Base-by-base conservation (phyloP, 2,888 invertebrate species). In the Idaea dimidiata region DNA sequence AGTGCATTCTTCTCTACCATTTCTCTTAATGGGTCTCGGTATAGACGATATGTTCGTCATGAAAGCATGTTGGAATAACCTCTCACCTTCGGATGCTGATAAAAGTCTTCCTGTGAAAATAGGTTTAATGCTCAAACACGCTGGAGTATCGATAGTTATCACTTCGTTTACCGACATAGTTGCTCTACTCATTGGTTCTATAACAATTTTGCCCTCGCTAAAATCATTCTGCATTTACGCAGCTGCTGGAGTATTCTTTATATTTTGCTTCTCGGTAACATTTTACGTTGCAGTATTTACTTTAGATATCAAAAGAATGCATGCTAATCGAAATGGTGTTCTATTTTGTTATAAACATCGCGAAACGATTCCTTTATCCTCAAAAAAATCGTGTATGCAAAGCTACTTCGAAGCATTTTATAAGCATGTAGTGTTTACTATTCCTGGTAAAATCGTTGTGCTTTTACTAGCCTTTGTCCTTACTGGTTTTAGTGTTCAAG, bases 41-140 rank as follows among this genome's bases (percentile, higher is more conserved):
- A 95, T 97, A 24, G 97, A 97, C 75, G 97, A 97, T 78, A 96
- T 97, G 94, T 97, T 97, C 84, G 96, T 97, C 0, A 96, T 97
- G 88, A 94, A 95, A 88, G 95, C 96, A 17, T 95, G 96, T 78
- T 96, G 96, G 95, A 94, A 95, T 66, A 94, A 96, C 77, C 81
- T 95, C 16, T 86, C 94, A 10, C 84, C 89, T 55, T 88, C 93
- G 59, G 90, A 93, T 68, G 83, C 87, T 58, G 84, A 89, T 62
- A 89, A 93, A 71, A 91, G 94, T 69, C 77, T 96, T 33, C 93
- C 94, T n/a, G 93, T 95, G 73, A 94, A 94, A 83, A 91, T 97
- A 61, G 97, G 95, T 0, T 80, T 94, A 55, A 95, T 96, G 93
- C 81, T 97, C 61, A 94, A 95, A 81, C 96, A 97, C 80, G 97